Percentiles rank a stretch among this genome's conserved stretches.
Evolutionary conservation across 2,797 vertebrate genomes (phyloP).

Genomic region (Muscicapa comitata): DNA sequence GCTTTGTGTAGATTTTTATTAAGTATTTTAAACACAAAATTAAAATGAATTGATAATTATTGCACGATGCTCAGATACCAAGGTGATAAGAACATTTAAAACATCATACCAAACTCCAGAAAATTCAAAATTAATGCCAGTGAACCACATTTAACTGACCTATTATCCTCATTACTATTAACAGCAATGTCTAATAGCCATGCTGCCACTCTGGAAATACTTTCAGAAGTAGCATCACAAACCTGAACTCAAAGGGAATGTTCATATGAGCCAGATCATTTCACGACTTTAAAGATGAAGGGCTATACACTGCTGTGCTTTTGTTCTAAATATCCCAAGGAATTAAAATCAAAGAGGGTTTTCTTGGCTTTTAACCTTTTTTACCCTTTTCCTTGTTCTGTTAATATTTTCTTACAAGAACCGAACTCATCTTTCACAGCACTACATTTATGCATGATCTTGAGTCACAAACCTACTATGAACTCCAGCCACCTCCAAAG

Average conservation of each 20-base stretch:
- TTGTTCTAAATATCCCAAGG: neutral
- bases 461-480: neutral
- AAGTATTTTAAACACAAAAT: neutral
- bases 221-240: neutral
- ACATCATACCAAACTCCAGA: neutral
- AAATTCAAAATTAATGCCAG: neutral
- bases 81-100: neutral
- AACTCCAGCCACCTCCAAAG: neutral
- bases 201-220: neutral
- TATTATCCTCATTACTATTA: neutral
- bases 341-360: neutral
- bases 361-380: neutral
- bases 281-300: neutral
- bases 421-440: neutral
- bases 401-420: neutral
- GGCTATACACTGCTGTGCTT: neutral
- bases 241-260: neutral
- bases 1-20: constrained; percentile 33
- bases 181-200: neutral
- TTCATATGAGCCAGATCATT: neutral
- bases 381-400: neutral
- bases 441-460: neutral
- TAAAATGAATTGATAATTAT: neutral
- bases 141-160: neutral
- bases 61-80: neutral